These are phyloP conservation scores for Glaucopsyche alexis DNA, from an alignment of 2,888 invertebrate genomes.

Conservation along the genomic window DNA sequence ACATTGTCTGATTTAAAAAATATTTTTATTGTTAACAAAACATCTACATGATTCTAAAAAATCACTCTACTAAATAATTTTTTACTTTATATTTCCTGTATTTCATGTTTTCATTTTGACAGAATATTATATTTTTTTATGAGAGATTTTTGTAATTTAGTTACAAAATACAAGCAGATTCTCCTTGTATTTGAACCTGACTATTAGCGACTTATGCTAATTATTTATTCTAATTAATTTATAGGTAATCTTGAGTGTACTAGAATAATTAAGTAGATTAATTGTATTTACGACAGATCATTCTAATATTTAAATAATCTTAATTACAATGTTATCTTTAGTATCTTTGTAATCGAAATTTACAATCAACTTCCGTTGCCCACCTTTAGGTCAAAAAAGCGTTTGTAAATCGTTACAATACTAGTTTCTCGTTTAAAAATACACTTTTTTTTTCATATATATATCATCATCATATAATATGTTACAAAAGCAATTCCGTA, in stretches of 20 bases:
- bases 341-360: background rate
- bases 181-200: background rate
- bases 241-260: background rate
- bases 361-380: background rate
- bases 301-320: conserved; percentile 9
- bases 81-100: too few species aligned
- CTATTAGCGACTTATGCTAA: background rate
- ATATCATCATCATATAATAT: too few species aligned
- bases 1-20: too few species aligned
- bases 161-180: background rate
- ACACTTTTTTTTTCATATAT: background rate
- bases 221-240: too few species aligned
- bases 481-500: background rate
- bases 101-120: too few species aligned
- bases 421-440: background rate
- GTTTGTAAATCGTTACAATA: background rate
- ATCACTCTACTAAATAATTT: too few species aligned
- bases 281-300: background rate
- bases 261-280: background rate
- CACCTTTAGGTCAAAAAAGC: background rate
- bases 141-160: too few species aligned
- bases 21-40: too few species aligned
- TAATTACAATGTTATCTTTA: conserved; percentile 10
- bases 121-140: too few species aligned
- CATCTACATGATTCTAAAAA: too few species aligned